Evolutionary conservation across 2,888 invertebrate genomes (phyloP).

Genomic region (Drosophila peninsularis): DNA sequence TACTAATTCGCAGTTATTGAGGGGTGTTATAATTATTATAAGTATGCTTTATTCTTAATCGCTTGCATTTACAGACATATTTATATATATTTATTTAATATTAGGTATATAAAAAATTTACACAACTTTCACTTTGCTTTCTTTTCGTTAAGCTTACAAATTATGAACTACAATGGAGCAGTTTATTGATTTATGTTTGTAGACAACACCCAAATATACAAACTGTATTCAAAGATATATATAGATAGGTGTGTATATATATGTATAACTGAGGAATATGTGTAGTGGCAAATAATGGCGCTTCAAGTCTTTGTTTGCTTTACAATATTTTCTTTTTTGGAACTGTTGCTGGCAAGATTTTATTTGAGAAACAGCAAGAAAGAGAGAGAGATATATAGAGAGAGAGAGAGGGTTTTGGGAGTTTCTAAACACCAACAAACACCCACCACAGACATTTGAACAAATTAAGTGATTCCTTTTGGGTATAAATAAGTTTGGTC

Average conservation of each 20-base stretch:
- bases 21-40: conserved; percentile 34
- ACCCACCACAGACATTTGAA: conserved; percentile 45
- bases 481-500: conserved; percentile 59
- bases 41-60: conserved; percentile 70
- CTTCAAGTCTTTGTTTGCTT: conserved; percentile 74
- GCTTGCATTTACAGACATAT: conserved; percentile 60
- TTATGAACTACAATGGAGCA: conserved; percentile 38
- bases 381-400: background rate
- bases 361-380: conserved; percentile 51
- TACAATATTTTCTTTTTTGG: conserved; percentile 40
- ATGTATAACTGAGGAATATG: conserved; percentile 54
- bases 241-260: conserved; percentile 28
- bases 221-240: conserved; percentile 14
- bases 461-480: conserved; percentile 14
- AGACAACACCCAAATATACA: conserved; percentile 38
- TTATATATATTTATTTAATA: conserved; percentile 5
- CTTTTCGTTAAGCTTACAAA: conserved; percentile 7
- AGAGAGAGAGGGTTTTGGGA: conserved; percentile 5
- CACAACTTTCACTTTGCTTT: conserved; percentile 48
- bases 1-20: background rate
- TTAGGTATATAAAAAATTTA: conserved; percentile 58
- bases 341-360: conserved; percentile 66
- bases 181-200: conserved; percentile 32
- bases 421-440: conserved; percentile 52
- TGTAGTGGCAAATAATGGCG: conserved; percentile 67